Conservation (phyloP, 2,797 vertebrate genomes). For the Karalla daura region DNA sequence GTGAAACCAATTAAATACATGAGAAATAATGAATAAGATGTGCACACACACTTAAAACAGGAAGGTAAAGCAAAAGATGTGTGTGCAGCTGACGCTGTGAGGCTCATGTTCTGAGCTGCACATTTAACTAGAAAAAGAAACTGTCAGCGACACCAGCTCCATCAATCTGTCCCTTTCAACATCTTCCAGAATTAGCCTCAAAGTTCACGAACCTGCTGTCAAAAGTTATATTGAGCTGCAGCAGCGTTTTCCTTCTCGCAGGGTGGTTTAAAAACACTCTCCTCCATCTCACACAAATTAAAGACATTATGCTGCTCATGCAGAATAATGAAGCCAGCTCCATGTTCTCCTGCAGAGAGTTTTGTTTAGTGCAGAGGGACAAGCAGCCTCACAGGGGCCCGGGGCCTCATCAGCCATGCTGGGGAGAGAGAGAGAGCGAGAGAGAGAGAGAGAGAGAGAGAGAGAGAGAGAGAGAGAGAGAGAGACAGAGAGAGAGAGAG, state of each 20-base stretch:
- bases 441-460: neutral
- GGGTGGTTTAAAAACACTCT: neutral
- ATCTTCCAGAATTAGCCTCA: too few species aligned
- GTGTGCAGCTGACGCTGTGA: too few species aligned
- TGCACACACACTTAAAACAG: too few species aligned
- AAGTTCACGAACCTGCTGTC: neutral
- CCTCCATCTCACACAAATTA: conserved; percentile 4
- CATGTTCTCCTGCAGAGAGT: conserved; percentile 24
- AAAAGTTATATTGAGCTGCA: neutral
- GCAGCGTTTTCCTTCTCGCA: neutral
- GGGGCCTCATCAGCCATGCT: conserved; percentile 69
- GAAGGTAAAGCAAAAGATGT: too few species aligned
- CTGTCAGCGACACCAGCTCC: neutral
- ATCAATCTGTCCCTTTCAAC: too few species aligned
- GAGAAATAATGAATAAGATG: too few species aligned
- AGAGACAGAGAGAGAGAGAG: neutral
- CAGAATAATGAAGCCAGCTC: conserved; percentile 40
- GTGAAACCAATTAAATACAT: too few species aligned
- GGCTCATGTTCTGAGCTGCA: too few species aligned
- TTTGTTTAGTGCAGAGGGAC: conserved; percentile 55
- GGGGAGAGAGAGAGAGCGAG: conserved; percentile 32
- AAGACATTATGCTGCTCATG: conserved; percentile 27
- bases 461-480: neutral
- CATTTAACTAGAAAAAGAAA: neutral
- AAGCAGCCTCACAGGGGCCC: conserved; percentile 46